phyloP scores from a whole-genome alignment of 2,797 vertebrate species.

The Argentina silus region DNA sequence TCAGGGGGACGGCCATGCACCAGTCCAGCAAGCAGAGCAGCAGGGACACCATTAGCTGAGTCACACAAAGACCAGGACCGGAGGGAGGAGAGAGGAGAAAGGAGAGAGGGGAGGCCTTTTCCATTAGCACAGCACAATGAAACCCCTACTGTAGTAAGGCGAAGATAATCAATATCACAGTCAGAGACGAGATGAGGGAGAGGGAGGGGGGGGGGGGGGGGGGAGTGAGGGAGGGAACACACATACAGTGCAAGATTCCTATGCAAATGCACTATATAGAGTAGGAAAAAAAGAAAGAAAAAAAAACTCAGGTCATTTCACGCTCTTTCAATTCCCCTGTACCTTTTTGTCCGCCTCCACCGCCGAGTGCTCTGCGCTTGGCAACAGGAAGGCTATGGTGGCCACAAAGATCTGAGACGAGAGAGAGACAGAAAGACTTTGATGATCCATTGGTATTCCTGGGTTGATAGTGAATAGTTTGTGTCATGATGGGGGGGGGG shows the following conservation, averaged over 20 bases:
- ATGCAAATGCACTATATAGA: conserved; percentile 56
- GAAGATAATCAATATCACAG: background rate
- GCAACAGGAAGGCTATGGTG: conserved; percentile 95
- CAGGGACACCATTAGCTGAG: conserved; percentile 93
- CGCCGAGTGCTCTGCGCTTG: conserved; percentile 91
- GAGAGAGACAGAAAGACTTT: conserved; percentile 49
- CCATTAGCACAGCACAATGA: conserved; percentile 18
- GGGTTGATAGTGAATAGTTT: conserved; percentile 37
- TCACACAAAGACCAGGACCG: conserved; percentile 20
- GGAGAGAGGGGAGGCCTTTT: background rate
- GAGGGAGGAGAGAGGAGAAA: background rate
- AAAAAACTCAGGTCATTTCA: conserved; percentile 65
- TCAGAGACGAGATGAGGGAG: background rate
- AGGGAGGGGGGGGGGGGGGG: background rate
- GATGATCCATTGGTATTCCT: conserved; percentile 65
- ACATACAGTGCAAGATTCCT: conserved; percentile 60
- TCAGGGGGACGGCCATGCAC: conserved; percentile 94
- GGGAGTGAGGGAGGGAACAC: background rate
- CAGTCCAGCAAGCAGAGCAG: conserved; percentile 96
- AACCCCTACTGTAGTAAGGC: background rate
- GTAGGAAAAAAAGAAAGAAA: conserved; percentile 22
- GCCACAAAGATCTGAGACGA: conserved; percentile 92
- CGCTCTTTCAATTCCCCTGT: conserved; percentile 51
- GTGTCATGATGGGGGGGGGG: conserved; percentile 30
- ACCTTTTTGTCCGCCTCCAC: conserved; percentile 98